A percentile compares a stretch with the other conserved stretches of the same genome.
phyloP scores from a whole-genome alignment of 2,888 invertebrate species.

The Blera fallax region DNA sequence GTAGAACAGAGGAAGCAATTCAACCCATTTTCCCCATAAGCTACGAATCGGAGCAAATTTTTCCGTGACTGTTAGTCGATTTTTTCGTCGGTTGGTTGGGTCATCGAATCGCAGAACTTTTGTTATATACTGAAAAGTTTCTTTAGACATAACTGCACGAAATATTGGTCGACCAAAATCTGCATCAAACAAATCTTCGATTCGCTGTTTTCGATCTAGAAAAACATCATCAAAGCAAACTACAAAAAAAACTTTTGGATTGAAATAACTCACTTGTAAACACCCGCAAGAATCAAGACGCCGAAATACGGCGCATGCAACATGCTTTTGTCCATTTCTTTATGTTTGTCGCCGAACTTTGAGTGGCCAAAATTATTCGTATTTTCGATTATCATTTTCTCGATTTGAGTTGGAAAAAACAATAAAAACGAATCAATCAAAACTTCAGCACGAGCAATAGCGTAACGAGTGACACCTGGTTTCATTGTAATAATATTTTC shows the following conservation, averaged over 20 bases:
- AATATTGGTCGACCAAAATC: conserved; percentile 28
- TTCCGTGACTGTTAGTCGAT: conserved; percentile 2
- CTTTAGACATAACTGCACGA: too few species aligned
- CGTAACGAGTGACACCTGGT: conserved; percentile 10
- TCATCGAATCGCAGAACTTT: conserved; percentile 11
- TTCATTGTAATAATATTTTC: conserved; percentile 2
- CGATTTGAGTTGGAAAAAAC: too few species aligned
- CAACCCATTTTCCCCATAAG: conserved; percentile 12
- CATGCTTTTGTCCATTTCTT: conserved; percentile 15
- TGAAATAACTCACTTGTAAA: conserved; percentile 24
- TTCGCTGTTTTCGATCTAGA: conserved; percentile 13
- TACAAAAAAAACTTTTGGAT: not conserved
- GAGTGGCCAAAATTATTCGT: conserved; percentile 6
- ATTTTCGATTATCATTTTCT: too few species aligned
- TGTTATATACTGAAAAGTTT: conserved; percentile 13
- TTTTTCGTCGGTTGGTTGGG: conserved; percentile 9
- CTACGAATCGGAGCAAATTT: not conserved
- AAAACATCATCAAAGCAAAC: conserved; percentile 13
- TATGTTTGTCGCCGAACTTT: conserved; percentile 28
- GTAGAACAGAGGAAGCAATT: conserved; percentile 6
- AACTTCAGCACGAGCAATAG: conserved; percentile 11
- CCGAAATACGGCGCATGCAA: conserved; percentile 24
- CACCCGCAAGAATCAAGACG: conserved; percentile 22
- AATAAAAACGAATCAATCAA: conserved; percentile 19
- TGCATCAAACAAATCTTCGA: conserved; percentile 22